Evolutionary conservation across 2,797 vertebrate species (phyloP).

Genomic region (Takifugu rubripes): DNA sequence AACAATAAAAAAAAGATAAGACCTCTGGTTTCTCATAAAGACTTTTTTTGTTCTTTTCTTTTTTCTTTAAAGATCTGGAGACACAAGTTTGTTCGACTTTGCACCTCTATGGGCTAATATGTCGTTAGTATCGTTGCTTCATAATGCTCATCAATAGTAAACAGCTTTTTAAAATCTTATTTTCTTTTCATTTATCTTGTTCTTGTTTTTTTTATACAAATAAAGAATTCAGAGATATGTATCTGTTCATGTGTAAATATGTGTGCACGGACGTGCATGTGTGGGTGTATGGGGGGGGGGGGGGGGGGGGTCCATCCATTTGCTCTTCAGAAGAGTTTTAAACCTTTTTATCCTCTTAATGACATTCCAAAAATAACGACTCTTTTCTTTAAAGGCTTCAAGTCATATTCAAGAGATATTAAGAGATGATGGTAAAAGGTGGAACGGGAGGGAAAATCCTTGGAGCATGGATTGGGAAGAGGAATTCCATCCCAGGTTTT

Average conservation of each 20-base stretch:
- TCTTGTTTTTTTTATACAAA: constrained; percentile 72
- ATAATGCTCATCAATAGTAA: constrained; percentile 78
- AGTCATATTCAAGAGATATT: constrained; percentile 56
- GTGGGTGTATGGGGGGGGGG: constrained; percentile 54
- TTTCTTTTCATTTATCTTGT: constrained; percentile 52
- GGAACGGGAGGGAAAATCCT: constrained; percentile 17
- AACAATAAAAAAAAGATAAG: constrained; percentile 76
- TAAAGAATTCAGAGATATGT: constrained; percentile 80
- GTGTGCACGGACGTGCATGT: constrained; percentile 62
- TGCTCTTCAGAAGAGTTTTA: constrained; percentile 54
- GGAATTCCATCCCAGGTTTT: constrained; percentile 33
- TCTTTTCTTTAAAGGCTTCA: constrained; percentile 64
- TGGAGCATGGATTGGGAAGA: constrained; percentile 8
- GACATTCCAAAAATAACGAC: constrained; percentile 73
- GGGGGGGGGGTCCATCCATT: constrained; percentile 34
- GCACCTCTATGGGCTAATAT: constrained; percentile 80
- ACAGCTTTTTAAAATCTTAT: constrained; percentile 66
- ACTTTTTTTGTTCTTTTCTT: constrained; percentile 65
- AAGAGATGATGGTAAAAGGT: constrained; percentile 46
- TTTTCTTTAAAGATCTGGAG: constrained; percentile 82
- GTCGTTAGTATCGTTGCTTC: constrained; percentile 82
- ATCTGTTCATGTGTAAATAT: constrained; percentile 63
- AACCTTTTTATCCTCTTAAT: constrained; percentile 70
- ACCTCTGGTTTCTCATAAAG: constrained; percentile 78
- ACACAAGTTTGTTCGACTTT: constrained; percentile 80